Base-by-base conservation (phyloP, 2,888 invertebrate species). In the Ligdia adustata region DNA sequence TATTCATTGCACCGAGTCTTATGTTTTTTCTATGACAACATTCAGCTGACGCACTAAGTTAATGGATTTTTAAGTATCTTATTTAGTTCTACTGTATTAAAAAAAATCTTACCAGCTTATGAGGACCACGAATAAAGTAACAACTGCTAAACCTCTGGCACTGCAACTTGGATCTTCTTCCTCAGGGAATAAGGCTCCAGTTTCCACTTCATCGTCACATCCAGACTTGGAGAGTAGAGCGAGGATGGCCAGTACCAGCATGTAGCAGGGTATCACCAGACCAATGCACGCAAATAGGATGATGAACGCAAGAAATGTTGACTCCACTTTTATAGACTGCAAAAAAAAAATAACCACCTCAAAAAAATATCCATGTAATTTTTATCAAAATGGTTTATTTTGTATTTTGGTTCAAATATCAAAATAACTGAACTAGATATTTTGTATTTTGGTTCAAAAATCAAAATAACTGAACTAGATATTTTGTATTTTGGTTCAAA, bases 251-350 rank as follows among this genome's bases (percentile, higher is more conserved):
- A 87, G 62, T 51, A 90, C 79, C 35, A 90, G 64, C 3, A 90
- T 77, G 51, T 90, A 89, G 39, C 92, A 85, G 34, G 95, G 92
- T 63, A 94, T 92, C 47, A 94, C 89, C 59, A 94, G 83, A 16
- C 94, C 92, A 57, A 94, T 83, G 65, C 93, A 87, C 35, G 92
- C 87, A 60, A 93, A 93, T 31, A 93, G 75, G 52, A 92, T 91
- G 69, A 94, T 90, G 62, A 93, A 85, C 9, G 90, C 91, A 49
- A 95, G 86, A 72, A 95, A 94, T 26, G 93, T 93, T 7, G 93
- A 93, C 73, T 95, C 95, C 69, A 94, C 90, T 82, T 93, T 93
- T 65, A 95, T 89, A 34, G 94, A 92, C 95, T 95, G 87, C 27
- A 56, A 57, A 5, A 39, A 26, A 45, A n/a, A 24, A 26, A 3